phyloP scores from a whole-genome alignment of 2,888 invertebrate genomes.

The Polymixis lichenea region DNA sequence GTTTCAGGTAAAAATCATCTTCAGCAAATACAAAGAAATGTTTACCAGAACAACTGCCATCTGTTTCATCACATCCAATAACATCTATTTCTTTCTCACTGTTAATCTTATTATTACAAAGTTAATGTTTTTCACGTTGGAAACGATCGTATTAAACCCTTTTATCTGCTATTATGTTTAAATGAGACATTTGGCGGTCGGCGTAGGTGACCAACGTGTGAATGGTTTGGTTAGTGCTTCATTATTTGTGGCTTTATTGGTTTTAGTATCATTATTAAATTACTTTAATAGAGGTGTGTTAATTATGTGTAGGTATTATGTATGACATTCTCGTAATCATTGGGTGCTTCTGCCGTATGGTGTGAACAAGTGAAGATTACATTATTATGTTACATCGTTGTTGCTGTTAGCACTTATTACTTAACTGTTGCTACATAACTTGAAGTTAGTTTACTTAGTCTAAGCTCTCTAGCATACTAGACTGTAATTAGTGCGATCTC shows the following conservation, averaged over 20 bases:
- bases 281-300: slow-evolving; percentile 26
- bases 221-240: slow-evolving; percentile 13
- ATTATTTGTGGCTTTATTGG: slow-evolving; percentile 46
- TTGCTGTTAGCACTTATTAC: slow-evolving; percentile 32
- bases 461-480: slow-evolving; percentile 11
- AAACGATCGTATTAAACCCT: slow-evolving; percentile 30
- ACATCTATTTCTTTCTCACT: slow-evolving; percentile 11
- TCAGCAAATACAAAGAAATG: slow-evolving; percentile 15
- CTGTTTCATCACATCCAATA: slow-evolving; percentile 4
- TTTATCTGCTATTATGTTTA: slow-evolving; percentile 46
- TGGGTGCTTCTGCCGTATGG: background rate
- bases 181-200: slow-evolving; percentile 53
- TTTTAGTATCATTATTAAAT: slow-evolving; percentile 42
- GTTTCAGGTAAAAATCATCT: slow-evolving; percentile 48
- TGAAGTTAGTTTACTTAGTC: slow-evolving; percentile 29
- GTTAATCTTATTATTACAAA: slow-evolving; percentile 3
- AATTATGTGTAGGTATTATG: slow-evolving; percentile 19
- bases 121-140: slow-evolving; percentile 21
- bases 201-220: slow-evolving; percentile 44
- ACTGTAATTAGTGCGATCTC: slow-evolving; percentile 34
- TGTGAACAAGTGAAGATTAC: slow-evolving; percentile 23
- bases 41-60: background rate
- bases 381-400: slow-evolving; percentile 34
- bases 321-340: slow-evolving; percentile 25
- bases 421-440: slow-evolving; percentile 29